These are phyloP conservation scores for Sitta europaea DNA, from an alignment of 2,113 vertebrate species.

Conservation along the genomic window DNA sequence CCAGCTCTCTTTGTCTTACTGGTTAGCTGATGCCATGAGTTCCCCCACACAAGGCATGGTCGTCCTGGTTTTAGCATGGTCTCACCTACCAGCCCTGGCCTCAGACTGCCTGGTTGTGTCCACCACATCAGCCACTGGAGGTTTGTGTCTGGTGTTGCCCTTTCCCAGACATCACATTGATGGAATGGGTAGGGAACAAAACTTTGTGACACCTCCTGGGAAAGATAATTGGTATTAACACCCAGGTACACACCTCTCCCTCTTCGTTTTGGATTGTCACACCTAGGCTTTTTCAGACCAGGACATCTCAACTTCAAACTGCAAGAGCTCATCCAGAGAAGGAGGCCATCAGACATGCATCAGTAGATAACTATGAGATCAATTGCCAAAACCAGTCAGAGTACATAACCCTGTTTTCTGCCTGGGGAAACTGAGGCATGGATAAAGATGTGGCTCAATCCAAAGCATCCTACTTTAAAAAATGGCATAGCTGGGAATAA, in stretches of 20 bases:
- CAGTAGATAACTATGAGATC: not conserved
- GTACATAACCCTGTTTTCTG: not conserved
- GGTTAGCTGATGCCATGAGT: not conserved
- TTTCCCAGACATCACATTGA: not conserved
- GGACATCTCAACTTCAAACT: not conserved
- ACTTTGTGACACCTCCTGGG: not conserved
- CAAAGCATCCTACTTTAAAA: not conserved
- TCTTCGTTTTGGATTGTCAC: not conserved
- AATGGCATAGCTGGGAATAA: not conserved
- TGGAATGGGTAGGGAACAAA: not conserved
- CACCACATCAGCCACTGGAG: not conserved
- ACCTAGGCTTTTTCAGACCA: not conserved
- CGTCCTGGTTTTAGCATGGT: rapidly evolving
- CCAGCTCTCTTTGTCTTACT: not conserved
- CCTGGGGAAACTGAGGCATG: not conserved
- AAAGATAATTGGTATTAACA: not conserved
- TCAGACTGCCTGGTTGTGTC: not conserved
- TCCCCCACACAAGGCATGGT: not conserved
- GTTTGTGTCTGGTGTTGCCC: not conserved
- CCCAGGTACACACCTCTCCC: not conserved
- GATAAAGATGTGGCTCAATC: not conserved
- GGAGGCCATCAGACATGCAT: not conserved
- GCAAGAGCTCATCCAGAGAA: not conserved
- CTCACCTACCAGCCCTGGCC: not conserved
- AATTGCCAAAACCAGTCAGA: not conserved